Evolutionary conservation across 2,113 vertebrate species (phyloP).

Genomic region (Pollimyrus isidori): DNA sequence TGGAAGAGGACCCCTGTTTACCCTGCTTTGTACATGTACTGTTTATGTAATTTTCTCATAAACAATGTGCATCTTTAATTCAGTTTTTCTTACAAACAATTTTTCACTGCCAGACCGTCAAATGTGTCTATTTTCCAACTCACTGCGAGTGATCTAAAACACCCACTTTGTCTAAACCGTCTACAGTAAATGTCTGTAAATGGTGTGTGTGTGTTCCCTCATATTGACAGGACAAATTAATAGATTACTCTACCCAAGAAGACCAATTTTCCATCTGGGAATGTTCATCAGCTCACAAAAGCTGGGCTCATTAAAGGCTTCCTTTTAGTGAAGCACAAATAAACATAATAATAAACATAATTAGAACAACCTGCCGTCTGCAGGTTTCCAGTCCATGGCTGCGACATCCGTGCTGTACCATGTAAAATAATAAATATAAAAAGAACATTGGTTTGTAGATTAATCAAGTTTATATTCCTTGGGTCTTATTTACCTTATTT

Average conservation of each 20-base stretch:
- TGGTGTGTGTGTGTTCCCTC: not conserved
- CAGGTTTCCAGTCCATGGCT: not conserved
- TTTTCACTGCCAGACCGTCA: not conserved
- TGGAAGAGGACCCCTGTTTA: not conserved
- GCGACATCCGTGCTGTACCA: not conserved
- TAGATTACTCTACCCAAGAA: not conserved
- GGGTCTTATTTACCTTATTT: not conserved
- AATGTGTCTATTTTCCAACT: not conserved
- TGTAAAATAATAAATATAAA: not conserved
- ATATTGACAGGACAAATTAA: not conserved
- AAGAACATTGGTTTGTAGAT: not conserved
- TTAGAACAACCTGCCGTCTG: not conserved
- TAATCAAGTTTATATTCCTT: not conserved
- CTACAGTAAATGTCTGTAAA: not conserved
- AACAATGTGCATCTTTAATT: not conserved
- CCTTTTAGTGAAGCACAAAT: not conserved
- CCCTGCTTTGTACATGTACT: not conserved
- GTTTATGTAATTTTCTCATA: not conserved
- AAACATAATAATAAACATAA: not conserved
- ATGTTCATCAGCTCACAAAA: not conserved
- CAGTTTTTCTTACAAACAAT: not conserved
- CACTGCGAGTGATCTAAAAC: not conserved
- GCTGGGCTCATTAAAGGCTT: not conserved
- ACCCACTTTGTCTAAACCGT: not conserved
- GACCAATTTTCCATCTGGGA: not conserved